Evolutionary conservation across 2,797 vertebrate genomes (phyloP), one percentile per base, ranked within the genome.

Genomic region (Kryptopterus vitreolus): DNA sequence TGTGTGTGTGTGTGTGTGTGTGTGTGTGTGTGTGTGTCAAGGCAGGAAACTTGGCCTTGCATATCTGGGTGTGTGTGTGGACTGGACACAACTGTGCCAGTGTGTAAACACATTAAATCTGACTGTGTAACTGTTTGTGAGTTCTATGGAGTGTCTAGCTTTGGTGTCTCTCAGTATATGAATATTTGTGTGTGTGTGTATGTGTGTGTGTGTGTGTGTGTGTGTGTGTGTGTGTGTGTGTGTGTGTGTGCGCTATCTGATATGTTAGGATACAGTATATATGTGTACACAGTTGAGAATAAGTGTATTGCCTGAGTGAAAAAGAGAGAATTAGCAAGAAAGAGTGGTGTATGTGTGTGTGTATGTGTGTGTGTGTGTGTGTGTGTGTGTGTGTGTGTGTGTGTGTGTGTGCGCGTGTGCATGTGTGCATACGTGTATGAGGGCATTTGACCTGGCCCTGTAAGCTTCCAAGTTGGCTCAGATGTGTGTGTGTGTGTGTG

Each of bases 31-130:
- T 38, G 52, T 58, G 50, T 35, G 50, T 24, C 2, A 22, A 8
- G 3, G 26, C 29, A 52, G 48, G 48, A 55, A 72, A 33, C 71
- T 43, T 69, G 66, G 53, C 22, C 53, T 35, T 58, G 52, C 22
- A 58, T 57, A 73, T 57, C 29, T 38, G 71, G 33, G 71, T 58
- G 71, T 43, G 71, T 43, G 71, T 69, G 62, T 71, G 31, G 22
- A 13, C 18, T 71, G 13, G n/a, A 33, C 55, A 24, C 4, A 22
- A 29, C 66, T 50, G 43, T 69, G 66, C 24, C 66, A 69, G 43
- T 69, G 38, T 48, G 66, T 69, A 69, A 48, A 69, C 66, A 69
- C 43, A 50, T 50, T 69, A 69, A 69, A 50, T 48, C 66, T 50
- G 55, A 16, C 31, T 29, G 38, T 66, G 12, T 50, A 69, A 48